Conservation (phyloP, 2,113 vertebrate species). For the Vulpes ferrilata region DNA sequence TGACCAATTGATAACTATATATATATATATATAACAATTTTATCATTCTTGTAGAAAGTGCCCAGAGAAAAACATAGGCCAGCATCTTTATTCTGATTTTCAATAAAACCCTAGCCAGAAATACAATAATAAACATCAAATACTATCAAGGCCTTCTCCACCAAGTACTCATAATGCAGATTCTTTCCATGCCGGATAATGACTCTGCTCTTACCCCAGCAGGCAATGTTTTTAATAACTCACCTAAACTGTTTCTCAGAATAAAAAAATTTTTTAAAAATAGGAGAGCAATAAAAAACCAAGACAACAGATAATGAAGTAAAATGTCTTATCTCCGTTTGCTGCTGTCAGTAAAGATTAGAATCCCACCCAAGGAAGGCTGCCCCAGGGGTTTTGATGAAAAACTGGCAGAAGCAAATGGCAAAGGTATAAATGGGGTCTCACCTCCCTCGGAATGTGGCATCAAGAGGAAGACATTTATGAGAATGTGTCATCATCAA, state of each 20-base stretch:
- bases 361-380: conserved; percentile 74
- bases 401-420: conserved; percentile 75
- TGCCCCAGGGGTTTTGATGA: conserved; percentile 70
- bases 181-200: conserved; percentile 73
- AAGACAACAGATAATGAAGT: conserved; percentile 84
- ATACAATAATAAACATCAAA: conserved; percentile 66
- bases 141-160: conserved; percentile 51
- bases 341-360: conserved; percentile 83
- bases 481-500: conserved; percentile 40
- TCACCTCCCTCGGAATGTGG: conserved; percentile 46
- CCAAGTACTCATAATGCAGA: conserved; percentile 70
- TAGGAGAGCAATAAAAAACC: conserved; percentile 78
- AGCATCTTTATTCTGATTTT: conserved; percentile 54
- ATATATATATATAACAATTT: not conserved
- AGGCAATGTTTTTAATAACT: conserved; percentile 84
- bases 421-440: conserved; percentile 72
- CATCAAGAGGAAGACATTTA: conserved; percentile 57
- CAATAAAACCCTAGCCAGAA: conserved; percentile 60
- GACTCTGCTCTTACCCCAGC: conserved; percentile 76
- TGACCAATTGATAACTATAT: not conserved
- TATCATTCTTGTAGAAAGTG: not conserved
- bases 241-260: conserved; percentile 75
- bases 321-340: conserved; percentile 81
- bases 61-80: conserved; percentile 52
- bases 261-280: conserved; percentile 78